A percentile compares a stretch with the other conserved stretches of the same genome.
phyloP scores from a whole-genome alignment of 2,888 invertebrate genomes.

The Phalera bucephala region DNA sequence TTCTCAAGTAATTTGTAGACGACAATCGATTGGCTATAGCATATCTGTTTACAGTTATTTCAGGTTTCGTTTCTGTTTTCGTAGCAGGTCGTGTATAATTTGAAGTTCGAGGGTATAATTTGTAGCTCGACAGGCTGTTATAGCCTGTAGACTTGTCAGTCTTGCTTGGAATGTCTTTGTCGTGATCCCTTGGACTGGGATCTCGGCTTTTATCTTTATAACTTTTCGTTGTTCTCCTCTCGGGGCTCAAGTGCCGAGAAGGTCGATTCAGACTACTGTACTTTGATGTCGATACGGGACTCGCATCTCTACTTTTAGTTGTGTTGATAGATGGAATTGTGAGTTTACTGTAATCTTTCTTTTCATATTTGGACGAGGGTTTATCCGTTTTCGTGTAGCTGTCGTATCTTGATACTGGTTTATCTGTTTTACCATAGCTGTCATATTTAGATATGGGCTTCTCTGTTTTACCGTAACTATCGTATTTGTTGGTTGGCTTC shows the following conservation, averaged over 20 bases:
- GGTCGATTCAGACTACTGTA: slow-evolving; percentile 65
- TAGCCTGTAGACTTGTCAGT: slow-evolving; percentile 80
- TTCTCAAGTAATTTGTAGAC: slow-evolving; percentile 69
- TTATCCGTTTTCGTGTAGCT: slow-evolving; percentile 35
- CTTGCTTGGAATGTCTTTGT: slow-evolving; percentile 82
- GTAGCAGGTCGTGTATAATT: slow-evolving; percentile 60
- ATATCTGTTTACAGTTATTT: slow-evolving; percentile 55
- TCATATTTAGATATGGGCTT: slow-evolving; percentile 22
- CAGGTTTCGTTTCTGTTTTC: slow-evolving; percentile 57
- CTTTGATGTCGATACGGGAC: slow-evolving; percentile 76
- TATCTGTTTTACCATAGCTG: slow-evolving; percentile 25
- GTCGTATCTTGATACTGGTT: slow-evolving; percentile 28
- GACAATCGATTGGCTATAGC: slow-evolving; percentile 69
- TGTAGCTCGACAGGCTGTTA: slow-evolving; percentile 74
- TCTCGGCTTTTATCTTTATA: slow-evolving; percentile 78
- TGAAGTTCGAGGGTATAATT: slow-evolving; percentile 78
- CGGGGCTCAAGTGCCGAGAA: slow-evolving; percentile 78
- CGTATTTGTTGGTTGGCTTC: slow-evolving; percentile 47
- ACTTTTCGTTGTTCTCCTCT: slow-evolving; percentile 61
- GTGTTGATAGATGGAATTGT: slow-evolving; percentile 55
- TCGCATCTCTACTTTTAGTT: slow-evolving; percentile 80
- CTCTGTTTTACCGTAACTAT: slow-evolving; percentile 64
- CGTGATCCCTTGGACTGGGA: slow-evolving; percentile 80
- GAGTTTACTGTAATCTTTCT: slow-evolving; percentile 78
- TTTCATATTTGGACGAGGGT: slow-evolving; percentile 57